Base-by-base conservation (phyloP, 1,140 invertebrate genomes). In the Oedothorax gibbosus region DNA sequence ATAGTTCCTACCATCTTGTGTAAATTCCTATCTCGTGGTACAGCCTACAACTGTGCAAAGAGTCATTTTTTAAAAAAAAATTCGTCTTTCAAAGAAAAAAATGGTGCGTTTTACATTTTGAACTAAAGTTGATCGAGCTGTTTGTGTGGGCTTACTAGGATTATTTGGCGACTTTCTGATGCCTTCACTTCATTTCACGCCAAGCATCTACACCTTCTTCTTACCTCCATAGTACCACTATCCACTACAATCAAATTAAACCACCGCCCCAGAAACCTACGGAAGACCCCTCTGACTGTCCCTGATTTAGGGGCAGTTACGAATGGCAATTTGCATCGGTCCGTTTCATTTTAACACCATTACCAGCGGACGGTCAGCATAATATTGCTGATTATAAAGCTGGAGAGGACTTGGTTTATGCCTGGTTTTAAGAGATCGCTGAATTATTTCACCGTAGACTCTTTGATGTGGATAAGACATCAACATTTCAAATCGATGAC, bases 281-380 rank as follows among this genome's bases (percentile, higher is more conserved):
- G 5, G 14, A 9, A 35, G 35, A 35, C 35, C 35, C 69, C 69
- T 71, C 50, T 71, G 53, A 75, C 72, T 75, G 53, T 56, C 53
- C 18, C n/a, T 75, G 72, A 75, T 75, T 57, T 75, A 75, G 72
- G 56, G 72, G 72, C 56, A 75, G 72, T 75, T 75, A 57, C 72
- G 53, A 75, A 75, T 75, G 72, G 53, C 72, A 75, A 75, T 75
- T 75, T 75, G 72, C 56, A 62, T 15, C 72, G 72, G 54, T 15
- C 54, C 72, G 72, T 60, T 75, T 75, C 72, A 53, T 75, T 75
- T 71, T 75, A 75, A 75, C 72, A 60, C 49, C 72, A 75, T 56
- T 75, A 71, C 54, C 51, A 11, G n/a, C 15, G 0, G n/a, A 71
- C 49, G 49, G n/a, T 35, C 35, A 35, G 35, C 5, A 35, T 1